A percentile compares a stretch with the other conserved stretches of the same genome.
Evolutionary conservation across 1,140 invertebrate species (phyloP).

Genomic region (Phortica variegata): DNA sequence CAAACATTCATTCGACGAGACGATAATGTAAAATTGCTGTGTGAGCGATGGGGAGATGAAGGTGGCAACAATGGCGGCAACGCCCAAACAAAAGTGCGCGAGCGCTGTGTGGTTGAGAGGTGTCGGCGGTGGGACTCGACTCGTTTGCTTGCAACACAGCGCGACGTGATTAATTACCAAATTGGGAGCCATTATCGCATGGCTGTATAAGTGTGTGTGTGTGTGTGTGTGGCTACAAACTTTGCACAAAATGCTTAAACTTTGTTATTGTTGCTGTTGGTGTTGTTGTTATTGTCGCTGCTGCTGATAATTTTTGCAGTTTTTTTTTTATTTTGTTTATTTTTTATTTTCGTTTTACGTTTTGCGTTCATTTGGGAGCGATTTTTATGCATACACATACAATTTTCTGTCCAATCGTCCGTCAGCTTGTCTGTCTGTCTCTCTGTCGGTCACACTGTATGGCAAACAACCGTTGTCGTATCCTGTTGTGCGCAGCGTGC

Average conservation of each 20-base stretch:
- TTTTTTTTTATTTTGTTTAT: conserved; percentile 38
- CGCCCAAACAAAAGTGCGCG: conserved; percentile 2
- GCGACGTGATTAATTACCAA: conserved; percentile 46
- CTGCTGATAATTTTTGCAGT: conserved; percentile 37
- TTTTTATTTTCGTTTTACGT: conserved; percentile 19
- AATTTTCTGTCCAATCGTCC: conserved; percentile 10
- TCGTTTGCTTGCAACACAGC: conserved; percentile 5
- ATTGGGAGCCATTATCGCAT: conserved; percentile 47
- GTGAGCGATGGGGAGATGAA: conserved; percentile 7
- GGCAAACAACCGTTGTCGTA: too few relatives aligned
- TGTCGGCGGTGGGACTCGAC: too few relatives aligned
- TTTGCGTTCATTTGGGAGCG: conserved; percentile 5
- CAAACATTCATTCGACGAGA: conserved; percentile 13
- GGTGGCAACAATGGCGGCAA: conserved; percentile 1
- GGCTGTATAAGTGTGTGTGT: conserved; percentile 42
- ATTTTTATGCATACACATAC: conserved; percentile 41
- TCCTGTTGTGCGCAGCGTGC: too few relatives aligned
- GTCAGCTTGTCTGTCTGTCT: too few relatives aligned
- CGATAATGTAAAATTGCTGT: conserved; percentile 36
- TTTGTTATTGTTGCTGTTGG: conserved; percentile 8
- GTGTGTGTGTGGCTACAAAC: conserved; percentile 24
- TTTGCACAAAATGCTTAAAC: not conserved
- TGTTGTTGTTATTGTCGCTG: conserved; percentile 25
- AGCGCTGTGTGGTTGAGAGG: conserved; percentile 17
- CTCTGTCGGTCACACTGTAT: too few relatives aligned